Evolutionary conservation across 2,797 vertebrate genomes (phyloP), one percentile per base, ranked within the genome.

Genomic region (Phalloptychus januarius): DNA sequence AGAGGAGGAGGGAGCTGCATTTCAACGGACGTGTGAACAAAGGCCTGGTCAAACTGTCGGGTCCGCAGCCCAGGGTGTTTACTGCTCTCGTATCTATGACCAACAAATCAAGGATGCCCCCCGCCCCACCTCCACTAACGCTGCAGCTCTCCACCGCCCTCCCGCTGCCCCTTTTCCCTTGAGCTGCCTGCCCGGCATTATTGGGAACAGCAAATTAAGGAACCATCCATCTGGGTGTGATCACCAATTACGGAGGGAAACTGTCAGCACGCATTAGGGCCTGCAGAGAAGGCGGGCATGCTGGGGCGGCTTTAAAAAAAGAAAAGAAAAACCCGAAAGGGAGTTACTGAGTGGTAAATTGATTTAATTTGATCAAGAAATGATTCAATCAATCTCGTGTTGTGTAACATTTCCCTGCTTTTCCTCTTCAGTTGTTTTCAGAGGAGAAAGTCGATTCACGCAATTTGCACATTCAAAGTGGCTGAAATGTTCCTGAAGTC

Each of bases 211-310:
- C 94, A 94, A 95, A 96, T 95, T 94, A 95, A 93, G 93, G 92
- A 92, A 90, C 89, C 89, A 90, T 96, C 95, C 95, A 96, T 95
- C 95, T 96, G 95, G 94, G 95, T 96, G 95, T 96, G 95, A 95
- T 95, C 94, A 94, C 91, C 94, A 96, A 96, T 95, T 96, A 96
- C 63, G 78, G 92, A 93, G 93, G 92, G 94, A 94, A 95, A 92
- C 94, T 96, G 95, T 96, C 95, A 95, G 94, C 84, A 88, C 83
- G 93, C 92, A 96, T 96, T 96, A 95, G 84, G 90, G 87, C 92
- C 94, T 89, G 92, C 83, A 87, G 92, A 90, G 89, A 94, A 94
- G 93, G 94, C 85, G 91, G 93, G 90, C 89, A 86, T 93, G 91
- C 91, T 85, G 31, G 86, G 88, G 88, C 46, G 82, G 91, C 90